Conservation (phyloP, 2,797 vertebrate genomes). For the Kryptolebias ocellatus region DNA sequence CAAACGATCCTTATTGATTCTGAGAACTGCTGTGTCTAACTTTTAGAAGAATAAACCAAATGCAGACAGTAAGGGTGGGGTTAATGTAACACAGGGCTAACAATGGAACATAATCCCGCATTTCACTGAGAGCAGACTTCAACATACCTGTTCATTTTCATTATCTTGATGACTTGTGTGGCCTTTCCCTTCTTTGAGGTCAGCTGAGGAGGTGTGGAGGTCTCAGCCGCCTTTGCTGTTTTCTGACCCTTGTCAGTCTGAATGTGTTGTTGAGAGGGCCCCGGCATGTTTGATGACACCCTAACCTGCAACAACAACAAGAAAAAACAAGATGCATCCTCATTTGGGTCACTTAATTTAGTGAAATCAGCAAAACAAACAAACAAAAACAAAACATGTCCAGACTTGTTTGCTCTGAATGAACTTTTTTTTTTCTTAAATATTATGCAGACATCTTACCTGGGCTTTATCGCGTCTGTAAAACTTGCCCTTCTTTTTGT, state of each 20-base stretch:
- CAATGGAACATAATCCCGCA: not conserved
- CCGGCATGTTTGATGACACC: slow-evolving; percentile 67
- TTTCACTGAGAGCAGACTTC: not conserved
- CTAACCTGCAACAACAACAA: slow-evolving; percentile 55
- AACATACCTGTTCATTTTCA: slow-evolving; percentile 74
- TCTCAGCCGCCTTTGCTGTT: slow-evolving; percentile 1
- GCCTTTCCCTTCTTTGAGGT: slow-evolving; percentile 70
- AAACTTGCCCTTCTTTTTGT: slow-evolving; percentile 56
- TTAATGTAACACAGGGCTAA: not conserved
- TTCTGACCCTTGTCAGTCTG: slow-evolving; percentile 7
- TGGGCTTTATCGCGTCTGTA: slow-evolving; percentile 68
- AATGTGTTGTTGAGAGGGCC: slow-evolving; percentile 15
- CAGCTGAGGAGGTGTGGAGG: slow-evolving; percentile 38
- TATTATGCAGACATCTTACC: slow-evolving; percentile 43
- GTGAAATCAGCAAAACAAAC: not conserved
- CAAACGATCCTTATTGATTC: no score
- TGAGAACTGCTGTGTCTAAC: not conserved
- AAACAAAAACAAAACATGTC: not conserved
- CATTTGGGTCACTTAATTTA: not conserved
- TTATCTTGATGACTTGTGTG: slow-evolving; percentile 59
- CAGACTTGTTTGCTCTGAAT: not conserved
- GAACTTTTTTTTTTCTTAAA: no score
- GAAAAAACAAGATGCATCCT: not conserved
- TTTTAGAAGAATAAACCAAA: not conserved
- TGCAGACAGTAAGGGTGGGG: no score